A percentile compares a stretch with the other conserved stretches of the same genome.
These are phyloP conservation scores for Congeria kusceri DNA, from an alignment of 2,888 invertebrate genomes.

Conservation along the genomic window DNA sequence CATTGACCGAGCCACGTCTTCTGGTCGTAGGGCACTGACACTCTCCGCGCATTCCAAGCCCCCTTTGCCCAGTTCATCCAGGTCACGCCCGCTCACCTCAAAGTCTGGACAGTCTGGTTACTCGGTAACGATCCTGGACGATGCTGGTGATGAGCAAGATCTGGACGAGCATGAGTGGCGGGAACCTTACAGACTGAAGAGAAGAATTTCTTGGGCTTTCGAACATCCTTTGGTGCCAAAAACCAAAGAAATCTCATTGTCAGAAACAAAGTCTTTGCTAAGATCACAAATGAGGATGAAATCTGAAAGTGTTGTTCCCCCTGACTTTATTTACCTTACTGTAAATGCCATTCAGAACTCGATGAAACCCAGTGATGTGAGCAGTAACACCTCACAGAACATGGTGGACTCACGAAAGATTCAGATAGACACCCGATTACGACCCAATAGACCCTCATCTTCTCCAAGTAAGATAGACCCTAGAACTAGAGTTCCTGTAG, in stretches of 20 bases:
- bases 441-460: conserved; percentile 77
- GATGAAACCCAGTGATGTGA: conserved; percentile 75
- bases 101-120: conserved; percentile 70
- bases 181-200: conserved; percentile 58
- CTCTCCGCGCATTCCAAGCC: conserved; percentile 64
- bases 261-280: conserved; percentile 82
- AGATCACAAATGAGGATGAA: conserved; percentile 83
- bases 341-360: conserved; percentile 82
- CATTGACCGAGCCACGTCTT: conserved; percentile 42
- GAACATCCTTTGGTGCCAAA: conserved; percentile 78
- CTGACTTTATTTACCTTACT: conserved; percentile 84
- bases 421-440: conserved; percentile 40
- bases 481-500: conserved; percentile 78
- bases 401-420: conserved; percentile 55
- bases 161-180: conserved; percentile 51
- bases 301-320: conserved; percentile 79
- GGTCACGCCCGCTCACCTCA: conserved; percentile 66
- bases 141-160: conserved; percentile 65
- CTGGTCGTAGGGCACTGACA: conserved; percentile 48
- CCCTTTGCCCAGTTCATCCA: conserved; percentile 60
- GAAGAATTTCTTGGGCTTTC: conserved; percentile 84
- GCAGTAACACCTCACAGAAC: conserved; percentile 75
- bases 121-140: conserved; percentile 74
- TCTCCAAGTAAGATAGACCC: conserved; percentile 83
- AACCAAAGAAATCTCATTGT: conserved; percentile 76